These are phyloP conservation scores for Clusia tigrina DNA, from an alignment of 2,888 invertebrate species.

Conservation along the genomic window DNA sequence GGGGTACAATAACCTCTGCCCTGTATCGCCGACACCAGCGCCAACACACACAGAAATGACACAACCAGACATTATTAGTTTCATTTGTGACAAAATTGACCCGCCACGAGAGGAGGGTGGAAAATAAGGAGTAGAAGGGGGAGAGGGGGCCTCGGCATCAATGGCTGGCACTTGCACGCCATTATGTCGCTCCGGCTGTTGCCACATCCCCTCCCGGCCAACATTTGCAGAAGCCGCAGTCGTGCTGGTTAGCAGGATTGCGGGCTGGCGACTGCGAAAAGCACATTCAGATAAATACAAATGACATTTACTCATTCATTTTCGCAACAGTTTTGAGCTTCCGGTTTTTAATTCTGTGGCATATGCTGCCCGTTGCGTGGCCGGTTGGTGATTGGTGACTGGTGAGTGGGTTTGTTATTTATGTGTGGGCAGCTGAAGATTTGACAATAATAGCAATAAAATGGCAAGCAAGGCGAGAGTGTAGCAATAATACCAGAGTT, in stretches of 20 bases:
- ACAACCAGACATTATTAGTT: conserved; percentile 3
- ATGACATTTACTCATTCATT: conserved; percentile 14
- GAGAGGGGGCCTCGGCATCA: neutral
- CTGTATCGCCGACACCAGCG: conserved; percentile 5
- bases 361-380: neutral
- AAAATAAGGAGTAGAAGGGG: no score
- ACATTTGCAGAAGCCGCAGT: neutral
- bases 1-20: no score
- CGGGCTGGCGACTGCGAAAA: conserved; percentile 27
- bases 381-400: neutral
- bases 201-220: no score
- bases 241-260: neutral
- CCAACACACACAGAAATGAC: conserved; percentile 5
- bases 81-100: conserved; percentile 8
- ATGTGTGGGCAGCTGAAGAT: neutral
- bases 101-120: no score
- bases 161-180: neutral
- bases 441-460: neutral
- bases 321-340: neutral
- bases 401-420: neutral
- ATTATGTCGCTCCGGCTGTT: neutral
- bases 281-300: conserved; percentile 19
- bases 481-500: no score
- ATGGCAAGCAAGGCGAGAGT: no score
- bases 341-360: neutral